Evolutionary conservation across 2,797 vertebrate species (phyloP).

Genomic region (Sebastolobus alascanus): DNA sequence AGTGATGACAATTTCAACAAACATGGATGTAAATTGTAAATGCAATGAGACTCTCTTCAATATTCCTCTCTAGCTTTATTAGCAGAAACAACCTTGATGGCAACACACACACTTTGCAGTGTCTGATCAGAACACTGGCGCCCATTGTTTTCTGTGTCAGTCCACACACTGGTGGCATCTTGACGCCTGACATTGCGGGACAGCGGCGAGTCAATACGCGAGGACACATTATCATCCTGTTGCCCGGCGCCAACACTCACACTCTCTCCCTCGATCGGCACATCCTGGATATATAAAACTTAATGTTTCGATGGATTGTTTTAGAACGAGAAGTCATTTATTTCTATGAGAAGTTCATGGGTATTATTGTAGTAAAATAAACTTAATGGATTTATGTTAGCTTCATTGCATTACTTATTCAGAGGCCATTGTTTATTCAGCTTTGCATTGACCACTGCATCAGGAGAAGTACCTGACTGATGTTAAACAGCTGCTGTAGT

Average conservation of each 20-base stretch:
- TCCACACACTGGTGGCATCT: not conserved
- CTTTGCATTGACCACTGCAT: not conserved
- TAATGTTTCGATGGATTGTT: not conserved
- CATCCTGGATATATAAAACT: not conserved
- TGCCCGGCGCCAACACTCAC: not conserved
- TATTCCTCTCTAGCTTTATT: not conserved
- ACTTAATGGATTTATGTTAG: not conserved
- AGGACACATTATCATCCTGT: not conserved
- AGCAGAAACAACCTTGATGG: not conserved
- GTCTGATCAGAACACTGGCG: not conserved
- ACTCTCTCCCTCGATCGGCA: not conserved
- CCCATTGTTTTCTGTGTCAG: constrained; percentile 2
- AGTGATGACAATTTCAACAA: too few species aligned
- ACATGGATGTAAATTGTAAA: too few species aligned
- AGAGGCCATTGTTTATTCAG: not conserved
- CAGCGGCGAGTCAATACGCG: not conserved
- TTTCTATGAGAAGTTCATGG: not conserved
- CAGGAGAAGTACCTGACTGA: not conserved
- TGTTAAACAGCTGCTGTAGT: not conserved
- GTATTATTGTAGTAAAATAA: not conserved
- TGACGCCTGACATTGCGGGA: not conserved
- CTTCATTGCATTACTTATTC: not conserved
- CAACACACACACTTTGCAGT: not conserved
- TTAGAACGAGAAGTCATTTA: not conserved
- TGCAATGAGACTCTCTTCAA: not conserved